Base-by-base conservation (phyloP, 2,888 invertebrate species). In the Drosophila lacicola region DNA sequence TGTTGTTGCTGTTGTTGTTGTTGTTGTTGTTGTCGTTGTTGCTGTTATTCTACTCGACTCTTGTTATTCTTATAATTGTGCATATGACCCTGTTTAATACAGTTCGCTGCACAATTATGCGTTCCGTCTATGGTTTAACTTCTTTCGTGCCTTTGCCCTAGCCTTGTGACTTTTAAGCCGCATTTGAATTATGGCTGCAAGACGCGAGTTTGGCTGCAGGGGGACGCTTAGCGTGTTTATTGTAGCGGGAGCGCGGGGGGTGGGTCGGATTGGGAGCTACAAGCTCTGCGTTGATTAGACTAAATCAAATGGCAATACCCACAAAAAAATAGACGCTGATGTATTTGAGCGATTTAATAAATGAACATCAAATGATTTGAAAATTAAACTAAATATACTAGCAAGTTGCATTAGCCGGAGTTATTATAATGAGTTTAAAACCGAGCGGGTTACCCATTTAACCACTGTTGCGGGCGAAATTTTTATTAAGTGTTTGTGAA, bases 51-150 rank as follows among this genome's bases (percentile, higher is more conserved):
- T 42, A 29, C 56, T 42, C 45, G 42, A 39, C 21, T 70, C 50
- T 77, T 72, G 71, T 70, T 86, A 70, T 87, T 87, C 78, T 78
- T 84, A 80, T 88, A 88, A 84, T 88, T 86, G 84, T 69, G 88
- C 88, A 84, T 82, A 88, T 88, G 84, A 85, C 84, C 84, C 88
- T 82, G 82, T 82, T 84, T 84, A 88, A 78, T 80, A 88, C 88
- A 84, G 88, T 84, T 84, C 84, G 80, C 64, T 75, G 84, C 71
- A 74, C 88, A 84, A 88, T 82, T 85, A 66, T 80, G 64, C 70
- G 72, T 72, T 69, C 8, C 71, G 55, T 47, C 74, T 63, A 67
- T 66, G 63, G 67, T 53, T 70, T 63, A 64, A 61, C 65, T 46
- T 45, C 46, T 49, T 17, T 56, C 36, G 37, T 29, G 39, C 42